Percentiles rank a stretch among this genome's conserved stretches.
These are phyloP conservation scores for Rhagoletis zephyria DNA, from an alignment of 1,140 invertebrate genomes.

Conservation along the genomic window DNA sequence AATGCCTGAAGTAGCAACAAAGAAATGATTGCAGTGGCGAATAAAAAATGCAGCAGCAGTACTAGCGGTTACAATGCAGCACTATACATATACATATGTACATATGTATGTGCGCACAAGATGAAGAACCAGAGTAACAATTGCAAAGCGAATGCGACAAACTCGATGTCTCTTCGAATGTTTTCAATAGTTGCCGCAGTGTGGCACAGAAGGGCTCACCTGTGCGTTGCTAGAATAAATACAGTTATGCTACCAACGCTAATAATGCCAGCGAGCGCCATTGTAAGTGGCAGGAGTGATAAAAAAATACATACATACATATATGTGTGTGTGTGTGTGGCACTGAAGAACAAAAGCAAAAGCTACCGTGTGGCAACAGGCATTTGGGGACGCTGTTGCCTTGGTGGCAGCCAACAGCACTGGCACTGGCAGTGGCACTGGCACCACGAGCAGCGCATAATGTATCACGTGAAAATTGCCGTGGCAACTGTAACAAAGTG, in stretches of 20 bases:
- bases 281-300: slow-evolving; percentile 1
- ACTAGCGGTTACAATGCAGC: neutral
- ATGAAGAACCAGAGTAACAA: neutral
- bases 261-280: neutral
- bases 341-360: neutral
- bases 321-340: neutral
- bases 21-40: neutral
- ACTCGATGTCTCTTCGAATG: slow-evolving; percentile 40
- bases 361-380: neutral
- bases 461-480: slow-evolving; percentile 50
- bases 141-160: slow-evolving; percentile 45
- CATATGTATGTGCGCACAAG: neutral
- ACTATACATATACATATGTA: neutral
- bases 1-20: neutral
- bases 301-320: neutral
- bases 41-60: neutral
- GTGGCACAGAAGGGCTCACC: neutral
- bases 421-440: neutral
- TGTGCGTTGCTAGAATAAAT: neutral
- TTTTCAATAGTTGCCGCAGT: slow-evolving; percentile 38
- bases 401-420: too few species aligned
- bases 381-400: slow-evolving; percentile 8
- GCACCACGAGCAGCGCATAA: slow-evolving; percentile 1
- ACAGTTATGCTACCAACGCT: slow-evolving; percentile 24
- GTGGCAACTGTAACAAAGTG: slow-evolving; percentile 45